These are phyloP conservation scores for Tenthredo scrophulariae DNA, from an alignment of 2,888 invertebrate genomes.

Conservation along the genomic window DNA sequence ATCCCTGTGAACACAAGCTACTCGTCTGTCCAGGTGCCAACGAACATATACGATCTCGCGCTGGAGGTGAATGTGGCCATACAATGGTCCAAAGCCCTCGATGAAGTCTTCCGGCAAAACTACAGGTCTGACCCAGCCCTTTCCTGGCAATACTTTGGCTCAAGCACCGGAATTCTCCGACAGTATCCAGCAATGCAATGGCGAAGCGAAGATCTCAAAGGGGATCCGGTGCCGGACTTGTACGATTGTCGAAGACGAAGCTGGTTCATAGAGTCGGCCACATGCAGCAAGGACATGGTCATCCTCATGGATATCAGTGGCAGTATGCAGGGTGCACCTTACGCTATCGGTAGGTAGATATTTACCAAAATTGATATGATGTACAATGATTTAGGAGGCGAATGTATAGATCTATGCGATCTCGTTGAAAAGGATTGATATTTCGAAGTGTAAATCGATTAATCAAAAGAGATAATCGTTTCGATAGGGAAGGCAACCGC, in stretches of 20 bases:
- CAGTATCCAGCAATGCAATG: slow-evolving; percentile 88
- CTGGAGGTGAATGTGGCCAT: slow-evolving; percentile 87
- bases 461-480: not conserved
- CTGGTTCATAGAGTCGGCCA: slow-evolving; percentile 99
- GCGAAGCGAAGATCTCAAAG: slow-evolving; percentile 61
- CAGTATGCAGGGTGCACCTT: slow-evolving; percentile 93
- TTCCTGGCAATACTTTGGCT: slow-evolving; percentile 99
- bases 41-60: slow-evolving; percentile 91
- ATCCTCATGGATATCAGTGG: slow-evolving; percentile 97
- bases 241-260: slow-evolving; percentile 96
- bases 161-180: slow-evolving; percentile 94
- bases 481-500: slow-evolving; percentile 89
- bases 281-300: slow-evolving; percentile 98
- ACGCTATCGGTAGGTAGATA: slow-evolving; percentile 79
- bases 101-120: slow-evolving; percentile 91
- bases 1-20: slow-evolving; percentile 88
- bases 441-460: not conserved
- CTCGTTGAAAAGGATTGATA: not conserved
- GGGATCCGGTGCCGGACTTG: slow-evolving; percentile 80
- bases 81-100: slow-evolving; percentile 93
- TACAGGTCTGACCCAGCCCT: slow-evolving; percentile 93
- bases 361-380: not conserved
- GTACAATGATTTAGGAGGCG: no score
- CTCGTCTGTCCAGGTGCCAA: slow-evolving; percentile 96
- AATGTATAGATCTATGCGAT: not conserved